These are phyloP conservation scores for Saguinus imperator DNA, from an alignment of 2,113 vertebrate species.

Conservation along the genomic window DNA sequence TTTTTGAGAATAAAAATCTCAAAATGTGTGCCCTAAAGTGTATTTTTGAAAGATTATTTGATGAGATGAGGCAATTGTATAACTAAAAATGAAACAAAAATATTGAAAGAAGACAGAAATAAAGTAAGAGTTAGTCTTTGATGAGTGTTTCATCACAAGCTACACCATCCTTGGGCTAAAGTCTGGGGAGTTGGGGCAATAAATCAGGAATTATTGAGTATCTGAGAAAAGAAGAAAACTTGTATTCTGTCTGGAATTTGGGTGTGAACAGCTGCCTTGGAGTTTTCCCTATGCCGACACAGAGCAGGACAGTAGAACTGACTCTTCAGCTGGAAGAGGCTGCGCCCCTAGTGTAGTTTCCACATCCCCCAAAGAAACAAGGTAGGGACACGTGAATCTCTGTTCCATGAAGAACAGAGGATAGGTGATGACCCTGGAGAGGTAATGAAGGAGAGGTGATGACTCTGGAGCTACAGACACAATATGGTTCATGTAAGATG, in stretches of 20 bases:
- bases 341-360: background rate
- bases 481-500: background rate
- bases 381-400: background rate
- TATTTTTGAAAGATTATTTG: background rate
- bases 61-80: background rate
- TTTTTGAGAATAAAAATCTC: background rate
- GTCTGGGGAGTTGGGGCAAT: background rate
- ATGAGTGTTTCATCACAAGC: background rate
- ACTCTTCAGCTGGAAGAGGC: background rate
- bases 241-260: background rate
- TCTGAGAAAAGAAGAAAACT: background rate
- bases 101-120: background rate
- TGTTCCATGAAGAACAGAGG: background rate
- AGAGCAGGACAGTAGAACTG: background rate
- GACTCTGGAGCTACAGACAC: background rate
- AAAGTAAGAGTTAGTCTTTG: background rate
- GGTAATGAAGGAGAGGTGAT: background rate
- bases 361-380: background rate
- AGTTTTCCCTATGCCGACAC: no score
- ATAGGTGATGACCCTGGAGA: no score
- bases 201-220: background rate
- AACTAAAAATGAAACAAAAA: background rate
- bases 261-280: no score
- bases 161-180: background rate
- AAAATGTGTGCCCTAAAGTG: background rate